Evolutionary conservation across 2,797 vertebrate genomes (phyloP).

Genomic region (Enteromius fasciolatus): DNA sequence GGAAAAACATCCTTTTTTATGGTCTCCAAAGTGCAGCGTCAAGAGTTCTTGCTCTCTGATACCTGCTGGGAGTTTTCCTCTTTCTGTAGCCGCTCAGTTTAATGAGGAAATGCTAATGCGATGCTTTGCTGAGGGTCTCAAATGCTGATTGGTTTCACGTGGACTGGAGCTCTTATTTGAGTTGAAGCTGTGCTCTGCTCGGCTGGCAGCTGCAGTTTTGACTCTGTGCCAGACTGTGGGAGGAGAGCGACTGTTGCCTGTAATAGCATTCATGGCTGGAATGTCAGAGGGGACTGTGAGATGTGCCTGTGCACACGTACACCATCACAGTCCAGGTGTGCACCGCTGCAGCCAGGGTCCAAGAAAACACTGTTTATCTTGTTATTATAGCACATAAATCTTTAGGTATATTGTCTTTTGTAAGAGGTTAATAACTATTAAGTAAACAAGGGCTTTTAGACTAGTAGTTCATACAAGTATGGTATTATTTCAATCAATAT

Average conservation of each 20-base stretch:
- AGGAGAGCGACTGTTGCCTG: conserved; percentile 2
- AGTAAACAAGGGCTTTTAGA: not conserved
- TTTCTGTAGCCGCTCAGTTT: conserved; percentile 44
- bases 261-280: conserved; percentile 58
- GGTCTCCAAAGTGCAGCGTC: conserved; percentile 3
- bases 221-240: conserved; percentile 15
- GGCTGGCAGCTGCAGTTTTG: conserved; percentile 12
- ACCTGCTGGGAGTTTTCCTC: conserved; percentile 28
- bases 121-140: conserved; percentile 27
- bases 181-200: conserved; percentile 11
- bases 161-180: not conserved
- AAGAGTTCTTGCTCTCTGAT: conserved; percentile 21
- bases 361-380: not conserved
- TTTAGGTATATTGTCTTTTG: not conserved
- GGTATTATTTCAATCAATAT: not conserved
- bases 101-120: conserved; percentile 39
- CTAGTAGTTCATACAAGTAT: not conserved
- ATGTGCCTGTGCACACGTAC: conserved; percentile 65
- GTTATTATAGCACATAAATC: not conserved
- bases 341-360: not conserved
- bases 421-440: not conserved
- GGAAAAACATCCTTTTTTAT: conserved; percentile 11
- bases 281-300: conserved; percentile 66
- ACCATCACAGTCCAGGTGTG: conserved; percentile 26
- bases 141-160: conserved; percentile 27